Percentiles rank a stretch among this genome's conserved stretches.
Conservation (phyloP, 2,797 vertebrate species). For the Paratrypauchen microcephalus region DNA sequence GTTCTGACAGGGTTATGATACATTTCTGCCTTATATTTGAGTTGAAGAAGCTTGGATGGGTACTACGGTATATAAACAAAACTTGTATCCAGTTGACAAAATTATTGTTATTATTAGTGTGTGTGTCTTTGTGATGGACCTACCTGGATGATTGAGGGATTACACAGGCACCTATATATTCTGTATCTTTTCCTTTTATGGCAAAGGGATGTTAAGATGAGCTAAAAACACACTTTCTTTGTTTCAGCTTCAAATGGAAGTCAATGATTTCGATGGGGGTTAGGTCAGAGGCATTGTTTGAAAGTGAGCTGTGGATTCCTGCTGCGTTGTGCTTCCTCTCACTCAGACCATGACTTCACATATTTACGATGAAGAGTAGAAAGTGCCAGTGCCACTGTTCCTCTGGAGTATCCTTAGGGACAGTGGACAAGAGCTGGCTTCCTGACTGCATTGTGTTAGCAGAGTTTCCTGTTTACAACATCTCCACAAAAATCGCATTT, state of each 20-base stretch:
- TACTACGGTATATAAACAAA: no score
- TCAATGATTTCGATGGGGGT: conserved; percentile 55
- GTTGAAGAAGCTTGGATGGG: no score
- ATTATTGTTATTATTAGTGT: no score
- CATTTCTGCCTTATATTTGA: no score
- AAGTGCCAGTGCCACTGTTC: conserved; percentile 27
- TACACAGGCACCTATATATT: no score
- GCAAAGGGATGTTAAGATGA: background rate
- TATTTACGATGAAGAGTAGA: conserved; percentile 47
- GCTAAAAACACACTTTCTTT: conserved; percentile 35
- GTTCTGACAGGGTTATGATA: no score
- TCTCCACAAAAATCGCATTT: conserved; percentile 44
- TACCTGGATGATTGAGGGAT: no score
- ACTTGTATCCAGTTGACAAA: no score
- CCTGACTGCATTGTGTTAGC: conserved; percentile 66
- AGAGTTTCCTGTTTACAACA: conserved; percentile 70
- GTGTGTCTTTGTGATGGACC: no score
- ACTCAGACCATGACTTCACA: conserved; percentile 41
- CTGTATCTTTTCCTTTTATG: no score
- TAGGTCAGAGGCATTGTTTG: conserved; percentile 59
- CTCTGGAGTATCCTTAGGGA: conserved; percentile 46
- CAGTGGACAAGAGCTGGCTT: conserved; percentile 45
- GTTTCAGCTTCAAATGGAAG: conserved; percentile 39
- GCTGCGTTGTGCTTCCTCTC: conserved; percentile 48
- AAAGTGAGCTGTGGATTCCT: conserved; percentile 41